These are phyloP conservation scores for Ornithorhynchus anatinus DNA, from an alignment of 2,113 vertebrate genomes.

Conservation along the genomic window DNA sequence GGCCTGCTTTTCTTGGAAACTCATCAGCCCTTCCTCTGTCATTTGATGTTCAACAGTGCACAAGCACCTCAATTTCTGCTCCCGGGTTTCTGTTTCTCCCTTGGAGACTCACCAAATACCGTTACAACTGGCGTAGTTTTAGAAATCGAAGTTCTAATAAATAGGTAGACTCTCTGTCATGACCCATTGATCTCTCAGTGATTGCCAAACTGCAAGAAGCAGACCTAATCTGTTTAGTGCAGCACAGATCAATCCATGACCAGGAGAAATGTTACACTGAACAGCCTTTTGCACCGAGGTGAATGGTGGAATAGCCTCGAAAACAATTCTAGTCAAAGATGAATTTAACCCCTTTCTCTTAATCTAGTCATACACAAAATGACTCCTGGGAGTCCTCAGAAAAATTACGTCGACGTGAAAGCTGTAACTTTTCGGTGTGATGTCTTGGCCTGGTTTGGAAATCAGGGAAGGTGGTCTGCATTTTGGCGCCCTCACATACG, in stretches of 20 bases:
- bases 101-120: no score
- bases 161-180: slow-evolving; percentile 18
- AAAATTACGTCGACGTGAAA: neutral
- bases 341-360: slow-evolving; percentile 31
- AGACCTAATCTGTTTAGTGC: slow-evolving; percentile 16
- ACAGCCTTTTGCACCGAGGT: slow-evolving; percentile 17
- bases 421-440: neutral
- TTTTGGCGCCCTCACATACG: no score
- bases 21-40: neutral
- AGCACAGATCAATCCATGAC: slow-evolving; percentile 30
- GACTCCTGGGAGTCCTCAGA: neutral
- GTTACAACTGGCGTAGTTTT: slow-evolving; percentile 6
- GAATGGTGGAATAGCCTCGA: slow-evolving; percentile 39
- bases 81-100: no score
- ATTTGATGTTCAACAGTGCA: no score
- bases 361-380: slow-evolving; percentile 31
- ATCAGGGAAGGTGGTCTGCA: no score
- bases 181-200: slow-evolving; percentile 32
- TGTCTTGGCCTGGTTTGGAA: no score
- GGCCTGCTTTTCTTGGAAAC: neutral
- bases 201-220: slow-evolving; percentile 16
- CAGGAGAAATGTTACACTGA: slow-evolving; percentile 17
- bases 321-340: slow-evolving; percentile 36
- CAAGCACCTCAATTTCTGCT: no score
- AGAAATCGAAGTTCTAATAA: neutral